Percentiles rank a stretch among this genome's conserved stretches.
phyloP scores from a whole-genome alignment of 2,113 vertebrate genomes.

The Neodon shergylaensis region DNA sequence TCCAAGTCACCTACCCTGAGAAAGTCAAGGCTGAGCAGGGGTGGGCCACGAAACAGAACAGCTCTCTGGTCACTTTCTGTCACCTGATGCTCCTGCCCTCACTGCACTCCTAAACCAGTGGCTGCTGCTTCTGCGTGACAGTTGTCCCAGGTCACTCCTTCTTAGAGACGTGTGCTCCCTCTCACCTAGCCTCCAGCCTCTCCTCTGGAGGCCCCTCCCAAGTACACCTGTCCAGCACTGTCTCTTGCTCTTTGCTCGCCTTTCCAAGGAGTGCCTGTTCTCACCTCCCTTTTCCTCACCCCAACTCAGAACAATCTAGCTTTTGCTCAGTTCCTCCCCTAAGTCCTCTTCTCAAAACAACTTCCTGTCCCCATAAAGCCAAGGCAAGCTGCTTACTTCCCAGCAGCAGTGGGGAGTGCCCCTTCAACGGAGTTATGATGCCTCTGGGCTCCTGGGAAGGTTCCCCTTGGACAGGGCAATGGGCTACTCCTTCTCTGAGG shows the following conservation, averaged over 20 bases:
- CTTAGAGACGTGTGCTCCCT: neutral
- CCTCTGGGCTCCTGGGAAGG: too few relatives aligned
- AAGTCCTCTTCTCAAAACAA: neutral
- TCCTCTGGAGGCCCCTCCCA: neutral
- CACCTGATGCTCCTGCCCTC: neutral
- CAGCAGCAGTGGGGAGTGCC: too few relatives aligned
- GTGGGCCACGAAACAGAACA: neutral
- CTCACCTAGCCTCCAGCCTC: neutral
- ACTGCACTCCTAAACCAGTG: neutral
- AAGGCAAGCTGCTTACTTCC: neutral
- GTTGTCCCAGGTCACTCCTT: neutral
- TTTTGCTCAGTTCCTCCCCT: neutral
- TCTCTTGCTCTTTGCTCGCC: neutral
- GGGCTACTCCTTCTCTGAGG: neutral
- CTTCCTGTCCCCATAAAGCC: neutral
- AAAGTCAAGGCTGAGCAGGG: neutral
- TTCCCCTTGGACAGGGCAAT: neutral
- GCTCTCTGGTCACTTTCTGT: neutral
- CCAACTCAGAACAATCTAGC: neutral
- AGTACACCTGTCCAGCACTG: neutral
- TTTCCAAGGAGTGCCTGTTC: neutral
- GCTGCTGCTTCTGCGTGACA: neutral
- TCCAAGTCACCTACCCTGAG: neutral
- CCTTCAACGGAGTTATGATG: neutral
- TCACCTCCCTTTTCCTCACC: neutral